Evolutionary conservation across 2,113 vertebrate genomes (phyloP).

Genomic region (Ictalurus furcatus): DNA sequence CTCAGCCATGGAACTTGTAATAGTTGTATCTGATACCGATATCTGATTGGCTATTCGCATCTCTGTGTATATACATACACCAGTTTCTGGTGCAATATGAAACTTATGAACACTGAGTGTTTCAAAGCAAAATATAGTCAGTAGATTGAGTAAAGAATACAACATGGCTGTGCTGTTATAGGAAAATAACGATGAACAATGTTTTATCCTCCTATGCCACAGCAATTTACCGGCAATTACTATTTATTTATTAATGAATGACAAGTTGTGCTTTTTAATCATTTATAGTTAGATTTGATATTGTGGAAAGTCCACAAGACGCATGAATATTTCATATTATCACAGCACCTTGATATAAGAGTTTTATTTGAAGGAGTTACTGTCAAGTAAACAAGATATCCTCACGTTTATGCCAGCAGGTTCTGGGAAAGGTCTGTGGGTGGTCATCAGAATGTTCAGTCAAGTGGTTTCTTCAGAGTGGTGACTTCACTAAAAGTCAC

Average conservation of each 20-base stretch:
- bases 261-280: background rate
- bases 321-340: background rate
- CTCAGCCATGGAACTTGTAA: background rate
- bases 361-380: background rate
- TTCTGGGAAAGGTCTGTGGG: slow-evolving; percentile 14
- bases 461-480: slow-evolving; percentile 13
- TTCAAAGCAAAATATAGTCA: background rate
- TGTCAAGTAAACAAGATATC: background rate
- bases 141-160: background rate
- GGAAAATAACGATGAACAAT: background rate
- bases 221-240: background rate
- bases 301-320: background rate
- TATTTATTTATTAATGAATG: background rate
- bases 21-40: background rate
- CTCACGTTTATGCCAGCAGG: background rate
- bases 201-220: background rate
- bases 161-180: background rate
- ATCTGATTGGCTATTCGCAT: background rate
- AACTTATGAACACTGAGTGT: background rate
- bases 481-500: background rate
- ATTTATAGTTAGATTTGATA: background rate
- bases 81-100: background rate
- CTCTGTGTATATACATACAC: background rate
- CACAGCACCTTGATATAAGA: background rate
- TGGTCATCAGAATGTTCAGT: background rate